phyloP scores from a whole-genome alignment of 2,113 vertebrate species.

The Lota lota region DNA sequence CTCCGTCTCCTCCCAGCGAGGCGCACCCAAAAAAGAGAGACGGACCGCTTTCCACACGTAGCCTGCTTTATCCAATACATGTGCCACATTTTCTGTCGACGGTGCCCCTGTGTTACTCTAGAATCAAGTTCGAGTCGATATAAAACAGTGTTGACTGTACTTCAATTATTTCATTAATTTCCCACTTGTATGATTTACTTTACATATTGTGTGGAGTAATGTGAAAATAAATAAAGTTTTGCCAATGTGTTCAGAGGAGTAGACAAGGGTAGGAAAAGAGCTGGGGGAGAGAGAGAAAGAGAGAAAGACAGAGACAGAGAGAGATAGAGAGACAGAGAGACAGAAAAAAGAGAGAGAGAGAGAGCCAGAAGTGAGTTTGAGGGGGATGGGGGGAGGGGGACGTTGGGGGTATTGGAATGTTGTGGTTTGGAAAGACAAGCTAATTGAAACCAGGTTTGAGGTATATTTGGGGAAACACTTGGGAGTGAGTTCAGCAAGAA shows the following conservation, averaged over 20 bases:
- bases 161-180: not conserved
- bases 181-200: not conserved
- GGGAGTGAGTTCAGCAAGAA: conserved; percentile 49
- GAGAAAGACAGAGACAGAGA: conserved; percentile 43
- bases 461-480: conserved; percentile 49
- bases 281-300: conserved; percentile 37
- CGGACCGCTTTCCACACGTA: not conserved
- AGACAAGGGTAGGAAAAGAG: conserved; percentile 18
- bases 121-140: not conserved
- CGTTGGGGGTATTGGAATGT: conserved; percentile 78
- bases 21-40: conserved; percentile 52
- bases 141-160: not conserved
- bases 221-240: conserved; percentile 20
- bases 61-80: too few relatives aligned
- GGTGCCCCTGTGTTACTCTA: too few relatives aligned
- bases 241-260: conserved; percentile 54
- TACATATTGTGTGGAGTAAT: conserved; percentile 11
- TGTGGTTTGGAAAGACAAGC: conserved; percentile 82
- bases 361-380: not conserved
- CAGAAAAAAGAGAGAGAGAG: conserved; percentile 2
- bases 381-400: conserved; percentile 44
- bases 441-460: conserved; percentile 83
- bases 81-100: too few relatives aligned
- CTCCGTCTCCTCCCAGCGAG: conserved; percentile 51
- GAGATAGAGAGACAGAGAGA: not conserved